phyloP scores from a whole-genome alignment of 2,888 invertebrate species.

The Epirrhoe alternata region DNA sequence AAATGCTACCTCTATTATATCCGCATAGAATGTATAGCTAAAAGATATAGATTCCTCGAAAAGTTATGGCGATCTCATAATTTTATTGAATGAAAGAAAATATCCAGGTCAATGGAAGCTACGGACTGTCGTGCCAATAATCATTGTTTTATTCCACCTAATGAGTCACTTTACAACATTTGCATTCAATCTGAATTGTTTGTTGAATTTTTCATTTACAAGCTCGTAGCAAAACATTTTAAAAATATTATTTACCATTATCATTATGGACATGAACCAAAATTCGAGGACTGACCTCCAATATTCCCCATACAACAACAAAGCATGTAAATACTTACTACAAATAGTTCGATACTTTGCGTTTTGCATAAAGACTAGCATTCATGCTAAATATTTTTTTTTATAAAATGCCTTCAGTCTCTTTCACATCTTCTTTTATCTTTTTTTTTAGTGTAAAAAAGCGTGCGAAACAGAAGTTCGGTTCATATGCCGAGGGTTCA shows the following conservation, averaged over 20 bases:
- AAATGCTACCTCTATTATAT: background rate
- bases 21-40: background rate
- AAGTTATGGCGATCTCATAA: constrained; percentile 14
- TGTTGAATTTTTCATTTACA: background rate
- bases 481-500: constrained; percentile 91
- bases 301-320: background rate
- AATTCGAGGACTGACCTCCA: background rate
- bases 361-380: background rate
- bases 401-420: background rate
- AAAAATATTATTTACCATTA: background rate
- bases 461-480: constrained; percentile 87
- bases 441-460: constrained; percentile 77
- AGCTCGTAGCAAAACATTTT: background rate
- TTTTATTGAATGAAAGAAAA: constrained; percentile 33
- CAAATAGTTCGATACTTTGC: background rate
- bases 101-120: constrained; percentile 48
- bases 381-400: background rate
- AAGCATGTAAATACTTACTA: background rate
- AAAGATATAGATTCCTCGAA: background rate
- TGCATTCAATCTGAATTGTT: constrained; percentile 2
- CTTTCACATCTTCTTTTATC: constrained; percentile 9
- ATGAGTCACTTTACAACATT: constrained; percentile 6
- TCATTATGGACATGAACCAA: background rate
- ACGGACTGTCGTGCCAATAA: constrained; percentile 50
- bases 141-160: constrained; percentile 31